Conservation (phyloP, 2,888 invertebrate species). For the Tetragonula carbonaria region DNA sequence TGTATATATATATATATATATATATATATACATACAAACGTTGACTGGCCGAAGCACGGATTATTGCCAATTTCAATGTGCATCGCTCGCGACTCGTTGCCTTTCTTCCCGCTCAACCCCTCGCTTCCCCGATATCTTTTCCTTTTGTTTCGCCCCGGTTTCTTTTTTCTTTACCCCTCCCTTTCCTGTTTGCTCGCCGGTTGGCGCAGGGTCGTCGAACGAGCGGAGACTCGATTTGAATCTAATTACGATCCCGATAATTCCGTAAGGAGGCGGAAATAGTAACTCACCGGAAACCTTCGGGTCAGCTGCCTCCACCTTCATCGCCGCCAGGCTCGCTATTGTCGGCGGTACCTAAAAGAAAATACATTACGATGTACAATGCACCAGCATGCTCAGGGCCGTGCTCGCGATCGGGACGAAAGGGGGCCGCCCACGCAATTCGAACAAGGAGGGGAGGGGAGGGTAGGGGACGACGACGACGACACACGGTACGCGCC, state of each 20-base stretch:
- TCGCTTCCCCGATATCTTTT: constrained; percentile 13
- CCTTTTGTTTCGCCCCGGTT: not conserved
- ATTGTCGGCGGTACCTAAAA: constrained; percentile 82
- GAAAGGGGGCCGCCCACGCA: constrained; percentile 61
- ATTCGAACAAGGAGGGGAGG: not conserved
- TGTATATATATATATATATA: no score
- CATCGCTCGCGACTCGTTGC: constrained; percentile 39
- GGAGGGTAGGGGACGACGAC: not conserved
- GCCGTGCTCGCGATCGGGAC: constrained; percentile 58
- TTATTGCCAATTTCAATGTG: constrained; percentile 39
- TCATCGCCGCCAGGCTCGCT: constrained; percentile 82
- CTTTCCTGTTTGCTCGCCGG: constrained; percentile 49
- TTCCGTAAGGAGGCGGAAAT: constrained; percentile 73
- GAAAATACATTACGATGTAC: constrained; percentile 74
- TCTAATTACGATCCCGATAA: constrained; percentile 74
- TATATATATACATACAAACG: constrained; percentile 11
- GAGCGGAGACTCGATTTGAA: constrained; percentile 69
- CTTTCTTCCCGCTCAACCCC: not conserved
- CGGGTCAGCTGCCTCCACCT: constrained; percentile 82
- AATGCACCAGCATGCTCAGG: constrained; percentile 72
- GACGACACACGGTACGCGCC: not conserved
- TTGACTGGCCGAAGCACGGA: constrained; percentile 53
- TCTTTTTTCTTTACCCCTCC: constrained; percentile 19
- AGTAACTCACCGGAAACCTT: constrained; percentile 83
- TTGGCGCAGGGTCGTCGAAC: constrained; percentile 72